Evolutionary conservation across 2,113 vertebrate genomes (phyloP).

Genomic region (Podarcis raffonei): DNA sequence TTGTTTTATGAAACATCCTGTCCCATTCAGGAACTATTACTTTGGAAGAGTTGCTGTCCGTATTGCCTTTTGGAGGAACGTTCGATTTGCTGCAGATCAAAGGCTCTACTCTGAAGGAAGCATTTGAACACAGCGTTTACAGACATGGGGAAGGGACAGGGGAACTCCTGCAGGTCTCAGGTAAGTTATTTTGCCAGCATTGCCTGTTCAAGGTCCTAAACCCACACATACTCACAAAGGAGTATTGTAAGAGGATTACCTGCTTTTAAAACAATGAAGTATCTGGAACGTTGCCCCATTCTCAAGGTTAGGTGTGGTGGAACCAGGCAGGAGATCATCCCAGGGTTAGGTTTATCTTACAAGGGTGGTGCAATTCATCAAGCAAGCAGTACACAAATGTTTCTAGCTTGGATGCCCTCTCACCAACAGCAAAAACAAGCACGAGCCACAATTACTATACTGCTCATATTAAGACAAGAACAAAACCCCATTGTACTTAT

Average conservation of each 20-base stretch:
- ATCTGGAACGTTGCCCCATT: neutral
- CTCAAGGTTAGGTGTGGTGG: neutral
- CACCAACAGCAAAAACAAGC: neutral
- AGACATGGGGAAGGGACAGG: conserved; percentile 82
- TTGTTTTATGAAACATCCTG: neutral
- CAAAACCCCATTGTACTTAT: neutral
- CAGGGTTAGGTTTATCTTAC: too few species aligned
- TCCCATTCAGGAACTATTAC: conserved; percentile 84
- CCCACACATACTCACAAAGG: neutral
- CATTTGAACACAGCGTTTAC: conserved; percentile 87
- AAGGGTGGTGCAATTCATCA: neutral
- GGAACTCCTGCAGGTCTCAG: conserved; percentile 93
- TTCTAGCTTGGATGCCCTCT: neutral
- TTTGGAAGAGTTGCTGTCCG: conserved; percentile 86
- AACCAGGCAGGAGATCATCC: neutral
- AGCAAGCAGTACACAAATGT: too few species aligned
- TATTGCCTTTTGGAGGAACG: conserved; percentile 91
- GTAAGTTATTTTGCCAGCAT: conserved; percentile 67
- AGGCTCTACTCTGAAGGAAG: conserved; percentile 85
- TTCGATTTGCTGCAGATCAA: conserved; percentile 86
- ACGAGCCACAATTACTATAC: too few species aligned
- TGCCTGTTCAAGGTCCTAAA: neutral
- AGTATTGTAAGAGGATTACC: neutral
- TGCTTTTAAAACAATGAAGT: neutral
- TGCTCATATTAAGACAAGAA: neutral